A percentile compares a stretch with the other conserved stretches of the same genome.
phyloP scores from a whole-genome alignment of 1,140 invertebrate species.

The Dendrolimus punctatus region DNA sequence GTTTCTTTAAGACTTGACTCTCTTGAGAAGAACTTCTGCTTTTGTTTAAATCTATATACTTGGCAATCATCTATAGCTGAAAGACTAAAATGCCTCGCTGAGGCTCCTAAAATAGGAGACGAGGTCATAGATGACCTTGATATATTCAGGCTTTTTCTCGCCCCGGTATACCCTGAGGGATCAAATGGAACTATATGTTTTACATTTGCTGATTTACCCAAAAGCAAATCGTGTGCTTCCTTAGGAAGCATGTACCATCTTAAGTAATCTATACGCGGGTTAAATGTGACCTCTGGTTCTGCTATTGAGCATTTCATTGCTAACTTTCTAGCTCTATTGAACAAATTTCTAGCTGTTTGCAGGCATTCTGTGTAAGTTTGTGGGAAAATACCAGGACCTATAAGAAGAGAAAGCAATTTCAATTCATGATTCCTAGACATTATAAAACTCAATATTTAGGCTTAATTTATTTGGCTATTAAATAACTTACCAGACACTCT shows the following conservation, averaged over 20 bases:
- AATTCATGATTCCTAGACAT: background rate
- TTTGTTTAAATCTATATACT: conserved; percentile 62
- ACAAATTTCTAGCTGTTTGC: conserved; percentile 84
- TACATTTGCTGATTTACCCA: conserved; percentile 81
- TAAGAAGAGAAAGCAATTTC: background rate
- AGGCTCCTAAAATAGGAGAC: conserved; percentile 64
- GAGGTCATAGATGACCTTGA: conserved; percentile 54
- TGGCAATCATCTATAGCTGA: conserved; percentile 75
- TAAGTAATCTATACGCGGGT: conserved; percentile 77
- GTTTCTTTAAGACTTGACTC: conserved; percentile 63
- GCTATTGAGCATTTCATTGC: conserved; percentile 81
- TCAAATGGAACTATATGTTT: conserved; percentile 84
- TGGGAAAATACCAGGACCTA: conserved; percentile 78
- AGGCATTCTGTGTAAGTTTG: conserved; percentile 83
- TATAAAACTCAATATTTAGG: background rate
- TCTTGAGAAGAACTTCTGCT: conserved; percentile 58
- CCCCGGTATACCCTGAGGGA: conserved; percentile 69
- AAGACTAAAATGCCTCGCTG: conserved; percentile 74
- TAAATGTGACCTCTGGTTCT: conserved; percentile 81
- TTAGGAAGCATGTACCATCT: conserved; percentile 90
- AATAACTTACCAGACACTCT: conserved; percentile 72
- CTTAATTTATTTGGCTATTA: background rate
- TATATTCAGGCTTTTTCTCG: conserved; percentile 54
- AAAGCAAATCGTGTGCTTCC: conserved; percentile 81
- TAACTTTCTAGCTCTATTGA: conserved; percentile 84